Evolutionary conservation across 2,113 vertebrate species (phyloP).

Genomic region (Eclectus roratus): DNA sequence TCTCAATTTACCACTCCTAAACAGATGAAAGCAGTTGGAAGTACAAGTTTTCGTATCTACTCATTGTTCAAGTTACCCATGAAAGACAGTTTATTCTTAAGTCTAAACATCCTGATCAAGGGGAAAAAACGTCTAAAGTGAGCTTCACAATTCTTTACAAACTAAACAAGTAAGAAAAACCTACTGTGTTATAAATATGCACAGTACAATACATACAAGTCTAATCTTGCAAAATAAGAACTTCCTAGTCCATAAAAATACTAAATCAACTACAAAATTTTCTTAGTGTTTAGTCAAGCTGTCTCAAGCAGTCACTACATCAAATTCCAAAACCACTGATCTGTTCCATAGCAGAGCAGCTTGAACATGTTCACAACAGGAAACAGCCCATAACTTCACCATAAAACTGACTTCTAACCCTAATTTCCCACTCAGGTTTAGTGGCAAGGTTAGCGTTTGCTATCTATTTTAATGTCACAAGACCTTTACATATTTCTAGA

Average conservation of each 20-base stretch:
- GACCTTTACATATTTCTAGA: background rate
- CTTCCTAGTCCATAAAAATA: slow-evolving; percentile 75
- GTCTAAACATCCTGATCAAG: slow-evolving; percentile 16
- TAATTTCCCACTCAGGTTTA: background rate
- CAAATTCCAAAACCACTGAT: slow-evolving; percentile 53
- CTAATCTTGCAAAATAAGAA: slow-evolving; percentile 69
- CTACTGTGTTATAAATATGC: slow-evolving; percentile 41
- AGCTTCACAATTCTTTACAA: slow-evolving; percentile 48
- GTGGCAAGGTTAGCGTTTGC: background rate
- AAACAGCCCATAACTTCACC: slow-evolving; percentile 44
- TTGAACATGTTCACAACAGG: slow-evolving; percentile 19
- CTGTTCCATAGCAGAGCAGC: slow-evolving; percentile 49
- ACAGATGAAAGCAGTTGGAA: slow-evolving; percentile 54
- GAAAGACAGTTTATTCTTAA: slow-evolving; percentile 24
- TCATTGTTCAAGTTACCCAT: slow-evolving; percentile 41
- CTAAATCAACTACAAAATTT: slow-evolving; percentile 73
- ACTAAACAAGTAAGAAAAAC: slow-evolving; percentile 47
- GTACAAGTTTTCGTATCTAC: slow-evolving; percentile 20
- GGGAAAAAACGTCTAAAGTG: background rate
- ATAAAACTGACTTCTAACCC: background rate
- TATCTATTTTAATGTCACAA: background rate
- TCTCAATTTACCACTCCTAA: slow-evolving; percentile 34
- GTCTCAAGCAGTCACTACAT: slow-evolving; percentile 47
- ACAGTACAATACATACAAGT: slow-evolving; percentile 63
- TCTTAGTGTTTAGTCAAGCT: slow-evolving; percentile 40